Conservation (phyloP, 2,888 invertebrate genomes). For the Anthrax anthrax region DNA sequence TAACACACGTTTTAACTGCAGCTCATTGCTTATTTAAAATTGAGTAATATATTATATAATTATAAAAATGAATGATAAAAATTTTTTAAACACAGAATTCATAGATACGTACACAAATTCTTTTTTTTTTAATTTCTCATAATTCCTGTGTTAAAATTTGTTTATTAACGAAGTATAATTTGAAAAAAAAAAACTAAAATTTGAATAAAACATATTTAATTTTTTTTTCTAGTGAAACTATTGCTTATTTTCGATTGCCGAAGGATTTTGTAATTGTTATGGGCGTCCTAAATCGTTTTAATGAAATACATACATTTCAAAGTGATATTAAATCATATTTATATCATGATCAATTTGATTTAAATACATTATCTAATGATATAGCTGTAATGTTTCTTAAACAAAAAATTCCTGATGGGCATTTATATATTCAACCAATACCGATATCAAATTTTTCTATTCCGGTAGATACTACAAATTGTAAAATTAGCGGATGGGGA, state of each 20-base stretch:
- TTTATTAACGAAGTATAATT: too few species aligned
- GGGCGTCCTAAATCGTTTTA: conserved; percentile 17
- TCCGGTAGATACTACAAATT: conserved; percentile 7
- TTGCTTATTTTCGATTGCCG: conserved; percentile 14
- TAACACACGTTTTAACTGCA: conserved; percentile 20
- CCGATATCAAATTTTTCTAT: conserved; percentile 10
- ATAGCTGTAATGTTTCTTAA: conserved; percentile 22
- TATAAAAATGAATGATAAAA: too few species aligned
- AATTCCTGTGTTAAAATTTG: too few species aligned
- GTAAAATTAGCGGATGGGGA: conserved; percentile 25
- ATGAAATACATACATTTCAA: conserved; percentile 3
- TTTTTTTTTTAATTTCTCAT: neutral
- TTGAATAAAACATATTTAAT: neutral
- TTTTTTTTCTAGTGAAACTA: conserved; percentile 7
- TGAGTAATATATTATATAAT: neutral
- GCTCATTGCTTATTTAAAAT: conserved; percentile 24
- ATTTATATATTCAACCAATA: conserved; percentile 13
- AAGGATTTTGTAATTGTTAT: conserved; percentile 18
- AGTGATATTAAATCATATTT: conserved; percentile 18
- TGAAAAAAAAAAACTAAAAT: too few species aligned
- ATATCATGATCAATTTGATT: conserved; percentile 14
- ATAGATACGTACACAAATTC: too few species aligned
- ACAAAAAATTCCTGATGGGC: conserved; percentile 17
- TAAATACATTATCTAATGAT: conserved; percentile 15
- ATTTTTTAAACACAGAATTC: too few species aligned